These are phyloP conservation scores for Pseudorasbora parva DNA, from an alignment of 2,113 vertebrate species.

Conservation along the genomic window DNA sequence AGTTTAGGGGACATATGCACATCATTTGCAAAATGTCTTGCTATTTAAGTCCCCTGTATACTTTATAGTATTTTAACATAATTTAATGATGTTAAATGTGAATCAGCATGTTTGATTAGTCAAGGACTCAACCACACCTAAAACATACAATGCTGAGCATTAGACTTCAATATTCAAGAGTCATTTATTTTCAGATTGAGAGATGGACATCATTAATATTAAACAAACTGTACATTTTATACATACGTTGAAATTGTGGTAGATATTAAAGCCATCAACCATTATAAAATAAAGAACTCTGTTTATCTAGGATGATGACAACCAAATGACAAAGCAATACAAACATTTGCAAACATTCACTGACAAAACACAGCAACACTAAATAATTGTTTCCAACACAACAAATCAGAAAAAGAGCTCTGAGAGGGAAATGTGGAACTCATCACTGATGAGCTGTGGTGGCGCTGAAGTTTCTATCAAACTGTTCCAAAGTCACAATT, in stretches of 20 bases:
- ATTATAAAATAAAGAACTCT: constrained; percentile 42
- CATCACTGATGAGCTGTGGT: constrained; percentile 30
- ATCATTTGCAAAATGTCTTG: not conserved
- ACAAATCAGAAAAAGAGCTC: constrained; percentile 45
- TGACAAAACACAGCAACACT: constrained; percentile 74
- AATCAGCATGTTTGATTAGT: not conserved
- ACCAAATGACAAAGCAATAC: constrained; percentile 49
- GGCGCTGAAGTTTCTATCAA: constrained; percentile 38
- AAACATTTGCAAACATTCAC: constrained; percentile 64
- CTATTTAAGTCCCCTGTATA: not conserved
- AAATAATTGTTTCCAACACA: constrained; percentile 69
- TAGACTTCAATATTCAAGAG: constrained; percentile 44
- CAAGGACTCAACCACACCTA: not conserved
- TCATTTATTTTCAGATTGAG: constrained; percentile 75
- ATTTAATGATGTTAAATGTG: not conserved
- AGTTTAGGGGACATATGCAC: not conserved
- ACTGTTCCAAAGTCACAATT: constrained; percentile 20
- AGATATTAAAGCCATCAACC: constrained; percentile 33
- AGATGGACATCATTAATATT: constrained; percentile 74
- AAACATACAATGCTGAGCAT: not conserved
- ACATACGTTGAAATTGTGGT: constrained; percentile 64
- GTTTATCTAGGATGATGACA: constrained; percentile 37
- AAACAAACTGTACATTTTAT: constrained; percentile 87
- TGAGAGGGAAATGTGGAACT: constrained; percentile 30
- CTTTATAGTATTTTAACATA: not conserved